Conservation (phyloP, 2,888 invertebrate species). For the Rosalia funebris region DNA sequence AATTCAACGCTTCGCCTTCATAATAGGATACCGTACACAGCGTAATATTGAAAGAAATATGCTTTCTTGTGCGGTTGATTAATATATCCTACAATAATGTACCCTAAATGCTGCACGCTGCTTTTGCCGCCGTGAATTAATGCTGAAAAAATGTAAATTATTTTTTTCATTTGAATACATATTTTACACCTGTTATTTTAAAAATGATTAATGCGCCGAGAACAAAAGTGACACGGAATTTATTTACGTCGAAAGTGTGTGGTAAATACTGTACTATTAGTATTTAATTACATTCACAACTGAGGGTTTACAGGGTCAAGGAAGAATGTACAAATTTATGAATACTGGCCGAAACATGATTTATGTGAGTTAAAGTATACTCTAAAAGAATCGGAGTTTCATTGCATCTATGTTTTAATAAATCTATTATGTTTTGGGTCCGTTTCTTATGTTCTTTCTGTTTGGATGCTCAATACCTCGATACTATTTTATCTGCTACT, state of each 20-base stretch:
- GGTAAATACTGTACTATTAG: slow-evolving; percentile 1
- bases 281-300: neutral
- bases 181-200: slow-evolving; percentile 12
- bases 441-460: no score
- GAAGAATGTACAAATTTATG: no score
- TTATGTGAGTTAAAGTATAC: no score
- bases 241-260: slow-evolving; percentile 2
- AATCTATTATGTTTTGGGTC: no score
- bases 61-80: slow-evolving; percentile 1
- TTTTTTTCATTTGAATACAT: slow-evolving; percentile 14
- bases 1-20: no score
- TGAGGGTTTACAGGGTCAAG: no score
- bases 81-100: slow-evolving; percentile 6
- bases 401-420: no score
- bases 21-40: no score
- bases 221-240: slow-evolving; percentile 1
- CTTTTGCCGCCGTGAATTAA: neutral
- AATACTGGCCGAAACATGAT: no score
- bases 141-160: slow-evolving; percentile 8
- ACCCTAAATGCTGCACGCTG: slow-evolving; percentile 1
- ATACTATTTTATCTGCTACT: no score
- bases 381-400: no score
- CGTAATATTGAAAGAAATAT: slow-evolving; percentile 3
- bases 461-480: no score
- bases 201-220: slow-evolving; percentile 1